Evolutionary conservation across 1,140 invertebrate species (phyloP).

Genomic region (Nasonia vitripennis): DNA sequence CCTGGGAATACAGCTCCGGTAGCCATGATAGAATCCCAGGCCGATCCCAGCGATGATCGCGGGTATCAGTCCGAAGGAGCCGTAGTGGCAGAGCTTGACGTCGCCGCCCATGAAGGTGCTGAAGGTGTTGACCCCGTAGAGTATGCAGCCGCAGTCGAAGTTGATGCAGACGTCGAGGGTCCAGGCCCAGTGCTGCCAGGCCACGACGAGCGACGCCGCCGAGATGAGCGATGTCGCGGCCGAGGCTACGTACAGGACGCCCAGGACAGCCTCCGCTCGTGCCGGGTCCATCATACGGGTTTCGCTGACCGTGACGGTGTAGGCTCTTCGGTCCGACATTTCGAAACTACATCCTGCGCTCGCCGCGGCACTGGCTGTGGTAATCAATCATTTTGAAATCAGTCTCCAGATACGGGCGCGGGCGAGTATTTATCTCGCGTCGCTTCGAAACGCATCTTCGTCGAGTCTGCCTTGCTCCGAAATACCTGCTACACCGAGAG

Average conservation of each 20-base stretch:
- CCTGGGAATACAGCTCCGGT: slow-evolving; percentile 79
- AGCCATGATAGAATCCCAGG: slow-evolving; percentile 80
- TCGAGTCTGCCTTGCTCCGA: too few relatives aligned
- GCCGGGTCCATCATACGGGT: slow-evolving; percentile 60
- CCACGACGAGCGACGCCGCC: slow-evolving; percentile 76
- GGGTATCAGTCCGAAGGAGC: slow-evolving; percentile 77
- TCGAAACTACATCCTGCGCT: neutral
- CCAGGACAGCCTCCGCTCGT: slow-evolving; percentile 75
- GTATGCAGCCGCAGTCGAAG: slow-evolving; percentile 81
- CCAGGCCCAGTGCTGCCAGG: slow-evolving; percentile 81
- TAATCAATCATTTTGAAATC: neutral
- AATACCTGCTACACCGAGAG: too few relatives aligned
- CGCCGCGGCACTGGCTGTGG: too few relatives aligned
- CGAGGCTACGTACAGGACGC: slow-evolving; percentile 75
- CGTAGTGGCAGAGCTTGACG: slow-evolving; percentile 79
- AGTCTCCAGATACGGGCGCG: too few relatives aligned
- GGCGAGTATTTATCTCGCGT: too few relatives aligned
- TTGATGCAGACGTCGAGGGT: slow-evolving; percentile 79
- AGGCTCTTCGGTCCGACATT: neutral
- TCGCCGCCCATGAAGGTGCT: slow-evolving; percentile 81
- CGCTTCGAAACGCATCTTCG: too few relatives aligned
- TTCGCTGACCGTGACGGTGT: neutral
- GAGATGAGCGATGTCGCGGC: slow-evolving; percentile 74
- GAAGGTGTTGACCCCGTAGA: slow-evolving; percentile 78
- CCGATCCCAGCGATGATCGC: slow-evolving; percentile 76